Evolutionary conservation across 1,140 invertebrate species (phyloP).

Genomic region (Philaenus spumarius): DNA sequence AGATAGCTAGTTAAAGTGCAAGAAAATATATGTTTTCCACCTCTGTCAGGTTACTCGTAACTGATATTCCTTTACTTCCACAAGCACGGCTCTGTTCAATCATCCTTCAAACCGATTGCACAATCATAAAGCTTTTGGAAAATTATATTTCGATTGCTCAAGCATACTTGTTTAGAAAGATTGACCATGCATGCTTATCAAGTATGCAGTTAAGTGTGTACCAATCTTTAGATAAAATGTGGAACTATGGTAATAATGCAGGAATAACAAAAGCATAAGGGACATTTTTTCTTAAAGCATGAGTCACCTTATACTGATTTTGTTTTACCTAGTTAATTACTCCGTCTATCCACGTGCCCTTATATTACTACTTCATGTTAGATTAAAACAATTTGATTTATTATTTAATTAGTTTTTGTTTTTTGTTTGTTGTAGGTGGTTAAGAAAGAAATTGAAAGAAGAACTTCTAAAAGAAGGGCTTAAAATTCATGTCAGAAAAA

Average conservation of each 20-base stretch:
- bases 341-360: background rate
- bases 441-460: slow-evolving; percentile 13
- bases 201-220: too few species aligned
- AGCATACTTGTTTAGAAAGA: too few species aligned
- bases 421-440: slow-evolving; percentile 11
- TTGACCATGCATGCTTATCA: too few species aligned
- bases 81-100: too few species aligned
- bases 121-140: too few species aligned
- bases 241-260: background rate
- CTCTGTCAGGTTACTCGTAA: too few species aligned
- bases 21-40: too few species aligned
- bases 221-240: too few species aligned
- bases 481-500: slow-evolving; percentile 11
- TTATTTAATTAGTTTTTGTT: background rate
- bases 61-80: too few species aligned
- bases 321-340: background rate
- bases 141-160: too few species aligned
- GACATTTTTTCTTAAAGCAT: background rate
- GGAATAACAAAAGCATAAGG: background rate
- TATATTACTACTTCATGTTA: background rate
- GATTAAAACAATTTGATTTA: background rate
- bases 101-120: too few species aligned
- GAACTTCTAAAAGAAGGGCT: slow-evolving; percentile 11
- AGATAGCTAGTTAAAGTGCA: too few species aligned
- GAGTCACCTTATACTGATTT: background rate